These are phyloP conservation scores for Perizoma flavofasciatum DNA, from an alignment of 2,888 invertebrate genomes.

Conservation along the genomic window DNA sequence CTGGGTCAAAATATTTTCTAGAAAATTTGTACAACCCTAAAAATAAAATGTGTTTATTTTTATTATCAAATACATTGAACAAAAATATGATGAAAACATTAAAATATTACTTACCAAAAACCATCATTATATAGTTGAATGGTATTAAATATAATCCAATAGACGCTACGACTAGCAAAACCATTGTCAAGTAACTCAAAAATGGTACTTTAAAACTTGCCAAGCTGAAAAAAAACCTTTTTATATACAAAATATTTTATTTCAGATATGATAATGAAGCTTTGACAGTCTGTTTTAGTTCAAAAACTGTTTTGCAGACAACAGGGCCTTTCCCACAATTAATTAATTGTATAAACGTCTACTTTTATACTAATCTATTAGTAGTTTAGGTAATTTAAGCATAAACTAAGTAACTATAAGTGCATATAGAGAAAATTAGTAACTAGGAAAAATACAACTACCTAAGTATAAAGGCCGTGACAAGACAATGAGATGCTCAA, in stretches of 20 bases:
- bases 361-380: too few relatives aligned
- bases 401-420: neutral
- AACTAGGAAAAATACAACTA: too few relatives aligned
- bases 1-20: slow-evolving; percentile 67
- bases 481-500: too few relatives aligned
- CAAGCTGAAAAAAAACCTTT: slow-evolving; percentile 56
- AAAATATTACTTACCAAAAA: slow-evolving; percentile 57
- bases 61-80: neutral
- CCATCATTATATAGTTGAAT: slow-evolving; percentile 68
- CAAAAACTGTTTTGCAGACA: too few relatives aligned
- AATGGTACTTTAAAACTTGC: slow-evolving; percentile 71
- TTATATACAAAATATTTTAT: too few relatives aligned
- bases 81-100: neutral
- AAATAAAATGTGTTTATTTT: neutral
- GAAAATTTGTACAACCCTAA: slow-evolving; percentile 69
- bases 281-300: too few relatives aligned
- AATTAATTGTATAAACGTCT: too few relatives aligned
- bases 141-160: slow-evolving; percentile 60
- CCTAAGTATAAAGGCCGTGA: too few relatives aligned
- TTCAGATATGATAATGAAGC: too few relatives aligned
- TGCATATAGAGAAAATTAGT: too few relatives aligned
- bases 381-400: slow-evolving; percentile 1
- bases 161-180: slow-evolving; percentile 53
- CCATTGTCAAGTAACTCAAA: slow-evolving; percentile 64
- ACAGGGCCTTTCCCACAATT: too few relatives aligned